Conservation (phyloP, 1,140 invertebrate species). For the Muscidifurax raptorellus region DNA sequence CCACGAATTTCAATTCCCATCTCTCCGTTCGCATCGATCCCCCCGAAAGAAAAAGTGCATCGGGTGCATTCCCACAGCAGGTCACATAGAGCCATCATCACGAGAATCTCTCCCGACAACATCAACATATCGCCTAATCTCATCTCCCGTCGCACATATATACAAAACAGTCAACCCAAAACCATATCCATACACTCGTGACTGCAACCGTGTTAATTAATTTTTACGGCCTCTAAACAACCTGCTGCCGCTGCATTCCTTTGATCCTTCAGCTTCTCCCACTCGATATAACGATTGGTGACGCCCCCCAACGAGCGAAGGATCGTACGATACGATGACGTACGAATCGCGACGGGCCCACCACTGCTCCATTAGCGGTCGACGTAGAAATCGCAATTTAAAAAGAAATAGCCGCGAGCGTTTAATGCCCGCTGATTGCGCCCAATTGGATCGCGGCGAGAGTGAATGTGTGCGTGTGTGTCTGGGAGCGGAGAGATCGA, state of each 20-base stretch:
- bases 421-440: conserved; percentile 17
- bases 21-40: too few species aligned
- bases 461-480: not conserved
- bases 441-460: not conserved
- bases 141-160: not conserved
- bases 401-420: not conserved
- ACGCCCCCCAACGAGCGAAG: not conserved
- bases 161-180: not conserved
- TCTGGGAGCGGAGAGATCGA: not conserved
- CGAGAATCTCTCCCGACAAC: not conserved
- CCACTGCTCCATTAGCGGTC: not conserved
- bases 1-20: not conserved
- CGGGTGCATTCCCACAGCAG: too few species aligned
- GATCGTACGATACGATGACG: conserved; percentile 20
- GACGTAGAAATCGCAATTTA: conserved; percentile 29
- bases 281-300: not conserved
- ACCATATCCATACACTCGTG: not conserved
- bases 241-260: not conserved
- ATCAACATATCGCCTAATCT: not conserved
- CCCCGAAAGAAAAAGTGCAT: not conserved
- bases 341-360: conserved; percentile 5
- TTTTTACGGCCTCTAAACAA: conserved; percentile 11
- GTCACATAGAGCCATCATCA: not conserved
- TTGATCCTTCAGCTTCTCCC: not conserved
- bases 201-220: not conserved